Percentiles rank a stretch among this genome's conserved stretches.
Evolutionary conservation across 1,140 invertebrate species (phyloP).

Genomic region (Zaprionus taronus): DNA sequence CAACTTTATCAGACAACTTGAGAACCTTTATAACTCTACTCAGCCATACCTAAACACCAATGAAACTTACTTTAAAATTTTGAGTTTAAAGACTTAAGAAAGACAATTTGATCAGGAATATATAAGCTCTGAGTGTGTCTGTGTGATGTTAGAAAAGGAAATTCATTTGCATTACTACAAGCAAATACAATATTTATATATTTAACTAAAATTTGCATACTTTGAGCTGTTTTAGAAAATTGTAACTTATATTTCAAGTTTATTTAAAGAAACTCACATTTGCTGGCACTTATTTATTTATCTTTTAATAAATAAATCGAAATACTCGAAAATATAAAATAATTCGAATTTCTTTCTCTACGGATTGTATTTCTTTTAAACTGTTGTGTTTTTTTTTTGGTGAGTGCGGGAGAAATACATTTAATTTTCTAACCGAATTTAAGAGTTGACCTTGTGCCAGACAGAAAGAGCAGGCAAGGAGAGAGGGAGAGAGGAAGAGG

Average conservation of each 20-base stretch:
- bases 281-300: background rate
- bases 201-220: too few species aligned
- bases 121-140: too few species aligned
- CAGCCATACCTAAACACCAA: too few species aligned
- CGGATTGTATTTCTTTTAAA: constrained; percentile 21
- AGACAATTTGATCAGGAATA: too few species aligned
- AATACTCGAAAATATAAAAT: background rate
- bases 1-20: too few species aligned
- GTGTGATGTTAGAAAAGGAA: too few species aligned
- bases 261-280: background rate
- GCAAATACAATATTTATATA: background rate
- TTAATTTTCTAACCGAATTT: constrained; percentile 32
- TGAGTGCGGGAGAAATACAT: constrained; percentile 9
- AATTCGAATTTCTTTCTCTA: background rate
- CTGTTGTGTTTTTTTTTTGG: constrained; percentile 31
- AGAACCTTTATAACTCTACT: too few species aligned
- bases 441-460: constrained; percentile 43
- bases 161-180: background rate
- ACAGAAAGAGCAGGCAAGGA: background rate
- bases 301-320: background rate
- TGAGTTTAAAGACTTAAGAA: too few species aligned
- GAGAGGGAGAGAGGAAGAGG: background rate
- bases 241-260: background rate
- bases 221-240: background rate
- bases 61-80: too few species aligned